Evolutionary conservation across 2,888 invertebrate species (phyloP).

Genomic region (Seira ritae): DNA sequence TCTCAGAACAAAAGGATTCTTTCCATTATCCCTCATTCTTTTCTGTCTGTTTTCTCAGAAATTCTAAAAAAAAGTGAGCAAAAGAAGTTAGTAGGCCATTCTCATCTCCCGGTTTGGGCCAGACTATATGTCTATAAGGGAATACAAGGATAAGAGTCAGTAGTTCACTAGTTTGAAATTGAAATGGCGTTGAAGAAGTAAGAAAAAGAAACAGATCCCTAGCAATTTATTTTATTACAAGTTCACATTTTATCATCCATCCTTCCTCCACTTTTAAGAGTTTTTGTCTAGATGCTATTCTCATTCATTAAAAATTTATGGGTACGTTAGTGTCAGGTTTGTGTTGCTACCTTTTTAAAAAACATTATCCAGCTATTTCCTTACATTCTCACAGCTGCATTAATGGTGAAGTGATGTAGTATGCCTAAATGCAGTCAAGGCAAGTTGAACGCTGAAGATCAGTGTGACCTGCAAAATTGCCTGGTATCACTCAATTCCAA

Average conservation of each 20-base stretch:
- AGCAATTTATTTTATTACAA: constrained; percentile 50
- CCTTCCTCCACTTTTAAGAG: neutral
- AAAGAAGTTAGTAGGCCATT: no score
- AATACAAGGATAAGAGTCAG: no score
- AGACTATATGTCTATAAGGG: no score
- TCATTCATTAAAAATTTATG: constrained; percentile 60
- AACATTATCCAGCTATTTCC: neutral
- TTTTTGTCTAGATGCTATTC: neutral
- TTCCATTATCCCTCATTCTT: no score
- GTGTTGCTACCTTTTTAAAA: neutral
- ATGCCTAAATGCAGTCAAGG: neutral
- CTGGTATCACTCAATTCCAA: neutral
- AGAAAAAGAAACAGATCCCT: neutral
- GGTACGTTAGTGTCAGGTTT: constrained; percentile 36
- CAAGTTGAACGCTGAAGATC: no score
- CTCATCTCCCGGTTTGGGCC: no score
- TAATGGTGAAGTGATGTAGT: neutral
- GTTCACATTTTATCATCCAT: constrained; percentile 27
- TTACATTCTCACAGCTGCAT: neutral
- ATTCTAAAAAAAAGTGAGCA: no score
- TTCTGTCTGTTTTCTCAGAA: no score
- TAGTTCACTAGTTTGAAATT: neutral
- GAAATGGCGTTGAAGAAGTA: neutral
- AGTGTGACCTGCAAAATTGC: neutral
- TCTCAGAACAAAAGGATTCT: no score